These are phyloP conservation scores for Parnassius glacialis DNA, from an alignment of 2,888 invertebrate species.

Conservation along the genomic window DNA sequence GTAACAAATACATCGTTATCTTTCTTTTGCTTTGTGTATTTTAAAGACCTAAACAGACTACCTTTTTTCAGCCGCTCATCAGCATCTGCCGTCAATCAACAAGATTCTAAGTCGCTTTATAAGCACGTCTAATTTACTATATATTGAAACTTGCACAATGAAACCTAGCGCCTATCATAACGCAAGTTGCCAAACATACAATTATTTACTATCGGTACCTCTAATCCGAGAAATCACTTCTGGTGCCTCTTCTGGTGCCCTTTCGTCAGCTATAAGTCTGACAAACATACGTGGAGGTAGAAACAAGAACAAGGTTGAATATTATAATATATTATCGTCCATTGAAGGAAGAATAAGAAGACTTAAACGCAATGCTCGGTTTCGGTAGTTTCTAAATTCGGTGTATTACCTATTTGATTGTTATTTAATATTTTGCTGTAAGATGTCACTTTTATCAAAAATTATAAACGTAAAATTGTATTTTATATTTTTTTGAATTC, in stretches of 20 bases:
- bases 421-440: too few species aligned
- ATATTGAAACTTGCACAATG: conserved; percentile 53
- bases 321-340: conserved; percentile 51
- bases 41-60: too few species aligned
- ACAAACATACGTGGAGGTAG: conserved; percentile 50
- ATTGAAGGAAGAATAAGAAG: conserved; percentile 66
- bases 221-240: too few species aligned
- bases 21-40: too few species aligned
- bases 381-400: conserved; percentile 26
- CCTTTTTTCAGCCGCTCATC: conserved; percentile 42
- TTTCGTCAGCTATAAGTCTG: conserved; percentile 45
- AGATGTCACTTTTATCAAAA: too few species aligned
- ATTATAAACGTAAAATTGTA: too few species aligned
- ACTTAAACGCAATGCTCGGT: conserved; percentile 42
- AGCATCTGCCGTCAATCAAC: conserved; percentile 40
- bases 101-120: conserved; percentile 17
- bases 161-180: conserved; percentile 54
- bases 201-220: conserved; percentile 19
- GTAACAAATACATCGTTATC: too few species aligned
- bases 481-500: too few species aligned
- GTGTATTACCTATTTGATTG: too few species aligned
- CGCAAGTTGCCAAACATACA: conserved; percentile 47
- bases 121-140: conserved; percentile 22
- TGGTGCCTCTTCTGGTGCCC: conserved; percentile 28
- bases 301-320: conserved; percentile 54